Conservation (phyloP, 2,797 vertebrate genomes). For the Setipinna tenuifilis region DNA sequence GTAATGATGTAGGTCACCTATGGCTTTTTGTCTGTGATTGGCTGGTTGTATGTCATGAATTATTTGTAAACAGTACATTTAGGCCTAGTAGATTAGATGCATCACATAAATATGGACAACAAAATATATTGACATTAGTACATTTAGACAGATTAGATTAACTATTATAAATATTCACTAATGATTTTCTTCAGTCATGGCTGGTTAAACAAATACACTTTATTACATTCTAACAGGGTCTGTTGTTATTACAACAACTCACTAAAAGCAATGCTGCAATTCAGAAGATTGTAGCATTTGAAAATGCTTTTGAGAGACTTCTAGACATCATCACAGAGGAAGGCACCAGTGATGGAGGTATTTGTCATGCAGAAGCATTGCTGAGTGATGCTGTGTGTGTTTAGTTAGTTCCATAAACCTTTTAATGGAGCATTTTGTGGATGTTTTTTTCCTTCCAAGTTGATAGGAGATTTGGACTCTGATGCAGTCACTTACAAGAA, state of each 20-base stretch:
- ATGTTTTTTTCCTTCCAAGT: background rate
- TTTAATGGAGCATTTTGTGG: background rate
- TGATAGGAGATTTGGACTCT: background rate
- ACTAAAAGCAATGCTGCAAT: slow-evolving; percentile 97
- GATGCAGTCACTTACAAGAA: background rate
- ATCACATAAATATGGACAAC: no score
- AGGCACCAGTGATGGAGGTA: slow-evolving; percentile 97
- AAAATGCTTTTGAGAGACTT: slow-evolving; percentile 96
- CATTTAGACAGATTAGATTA: background rate
- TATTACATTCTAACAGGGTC: slow-evolving; percentile 76
- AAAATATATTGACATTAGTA: no score
- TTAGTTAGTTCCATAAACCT: no score
- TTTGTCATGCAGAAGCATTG: slow-evolving; percentile 80
- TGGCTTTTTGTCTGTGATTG: background rate
- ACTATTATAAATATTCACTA: background rate
- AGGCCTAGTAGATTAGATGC: background rate
- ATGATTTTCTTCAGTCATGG: background rate
- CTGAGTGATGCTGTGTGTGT: slow-evolving; percentile 61
- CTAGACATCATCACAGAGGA: slow-evolving; percentile 97
- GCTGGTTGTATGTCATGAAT: background rate
- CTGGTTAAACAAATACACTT: background rate
- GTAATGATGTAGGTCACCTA: slow-evolving; percentile 88
- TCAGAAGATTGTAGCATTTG: slow-evolving; percentile 99
- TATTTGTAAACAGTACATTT: background rate
- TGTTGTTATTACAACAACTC: slow-evolving; percentile 92